Conservation (phyloP, 2,797 vertebrate genomes). For the Caiman crocodilus region DNA sequence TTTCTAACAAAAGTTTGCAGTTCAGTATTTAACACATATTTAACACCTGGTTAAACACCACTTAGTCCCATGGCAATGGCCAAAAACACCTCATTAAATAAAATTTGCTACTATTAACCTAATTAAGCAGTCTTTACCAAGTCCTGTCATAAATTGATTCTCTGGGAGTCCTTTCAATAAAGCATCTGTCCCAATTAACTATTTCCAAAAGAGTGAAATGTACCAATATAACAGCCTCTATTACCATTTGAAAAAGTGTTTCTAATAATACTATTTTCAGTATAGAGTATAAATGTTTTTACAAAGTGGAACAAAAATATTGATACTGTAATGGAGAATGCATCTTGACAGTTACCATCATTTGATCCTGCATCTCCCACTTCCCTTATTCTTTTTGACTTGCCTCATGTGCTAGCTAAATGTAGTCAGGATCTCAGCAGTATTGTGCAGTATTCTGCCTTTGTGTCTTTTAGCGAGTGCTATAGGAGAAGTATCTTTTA, state of each 20-base stretch:
- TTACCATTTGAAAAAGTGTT: slow-evolving; percentile 6
- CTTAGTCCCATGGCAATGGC: slow-evolving; percentile 1
- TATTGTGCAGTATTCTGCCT: background rate
- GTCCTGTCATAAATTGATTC: background rate
- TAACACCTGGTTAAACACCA: slow-evolving; percentile 43
- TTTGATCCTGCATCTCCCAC: background rate
- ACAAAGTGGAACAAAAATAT: background rate
- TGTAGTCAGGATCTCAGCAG: background rate
- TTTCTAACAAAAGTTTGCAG: slow-evolving; percentile 32
- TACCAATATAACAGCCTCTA: slow-evolving; percentile 9
- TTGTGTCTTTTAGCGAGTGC: background rate
- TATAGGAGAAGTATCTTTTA: background rate
- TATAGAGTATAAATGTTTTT: slow-evolving; percentile 28
- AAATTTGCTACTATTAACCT: slow-evolving; percentile 30
- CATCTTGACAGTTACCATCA: slow-evolving; percentile 23
- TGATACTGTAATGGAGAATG: slow-evolving; percentile 3
- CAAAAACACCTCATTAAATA: background rate
- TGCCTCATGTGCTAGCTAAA: background rate
- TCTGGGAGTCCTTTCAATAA: slow-evolving; percentile 1
- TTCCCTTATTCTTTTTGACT: background rate
- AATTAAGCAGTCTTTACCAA: slow-evolving; percentile 19
- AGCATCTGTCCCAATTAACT: background rate
- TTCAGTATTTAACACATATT: slow-evolving; percentile 32
- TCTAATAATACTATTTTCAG: slow-evolving; percentile 28
- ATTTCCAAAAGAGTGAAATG: slow-evolving; percentile 8